Percentiles rank a stretch among this genome's conserved stretches.
phyloP scores from a whole-genome alignment of 2,888 invertebrate species.

The Xiphydria camelus region DNA sequence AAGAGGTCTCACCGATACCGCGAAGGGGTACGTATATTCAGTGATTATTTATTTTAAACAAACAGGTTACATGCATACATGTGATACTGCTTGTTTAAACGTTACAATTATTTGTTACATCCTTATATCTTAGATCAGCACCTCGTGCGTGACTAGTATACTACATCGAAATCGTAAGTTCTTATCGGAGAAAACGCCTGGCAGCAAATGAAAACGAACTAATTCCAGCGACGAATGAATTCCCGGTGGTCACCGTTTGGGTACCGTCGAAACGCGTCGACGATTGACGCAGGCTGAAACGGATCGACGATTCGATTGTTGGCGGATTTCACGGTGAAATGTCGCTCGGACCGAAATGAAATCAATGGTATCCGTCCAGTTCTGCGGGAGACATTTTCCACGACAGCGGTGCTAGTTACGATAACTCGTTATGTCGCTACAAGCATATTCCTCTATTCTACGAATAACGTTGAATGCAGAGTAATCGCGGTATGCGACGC shows the following conservation, averaged over 20 bases:
- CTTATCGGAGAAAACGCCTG: constrained; percentile 38
- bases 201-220: not conserved
- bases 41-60: constrained; percentile 49
- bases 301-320: no score
- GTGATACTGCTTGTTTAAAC: constrained; percentile 38
- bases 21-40: no score
- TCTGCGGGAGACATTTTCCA: constrained; percentile 16
- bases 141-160: constrained; percentile 34
- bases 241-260: no score
- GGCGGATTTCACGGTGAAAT: no score
- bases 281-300: no score
- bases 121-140: constrained; percentile 29
- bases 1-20: no score
- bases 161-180: constrained; percentile 3
- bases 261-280: no score
- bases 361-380: no score
- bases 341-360: no score
- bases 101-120: constrained; percentile 34
- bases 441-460: constrained; percentile 17
- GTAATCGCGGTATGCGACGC: constrained; percentile 10
- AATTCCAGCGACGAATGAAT: no score
- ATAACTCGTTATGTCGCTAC: constrained; percentile 14
- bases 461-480: constrained; percentile 13
- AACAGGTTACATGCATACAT: constrained; percentile 47
- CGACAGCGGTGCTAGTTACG: constrained; percentile 20